Conservation (phyloP, 2,888 invertebrate species). For the Eristalis arbustorum region DNA sequence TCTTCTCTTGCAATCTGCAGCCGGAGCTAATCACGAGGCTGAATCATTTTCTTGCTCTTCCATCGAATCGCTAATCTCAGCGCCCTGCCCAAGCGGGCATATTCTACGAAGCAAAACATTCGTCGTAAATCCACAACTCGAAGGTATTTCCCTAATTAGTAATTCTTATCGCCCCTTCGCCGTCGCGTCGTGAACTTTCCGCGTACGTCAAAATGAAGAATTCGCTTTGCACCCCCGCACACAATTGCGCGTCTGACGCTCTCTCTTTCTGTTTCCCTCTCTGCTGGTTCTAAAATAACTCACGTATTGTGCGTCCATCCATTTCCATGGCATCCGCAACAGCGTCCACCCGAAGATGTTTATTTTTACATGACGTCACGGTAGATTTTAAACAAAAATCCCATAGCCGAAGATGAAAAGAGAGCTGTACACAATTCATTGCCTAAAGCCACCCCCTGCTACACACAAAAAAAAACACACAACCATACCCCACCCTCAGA, state of each 20-base stretch:
- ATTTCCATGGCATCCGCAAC: not conserved
- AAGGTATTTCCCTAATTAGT: not conserved
- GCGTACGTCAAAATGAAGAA: not conserved
- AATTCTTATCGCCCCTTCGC: not conserved
- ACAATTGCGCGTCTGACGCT: not conserved
- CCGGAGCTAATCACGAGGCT: no score
- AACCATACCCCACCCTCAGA: conserved; percentile 6
- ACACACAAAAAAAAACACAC: not conserved
- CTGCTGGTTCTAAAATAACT: not conserved
- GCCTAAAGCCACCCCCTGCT: conserved; percentile 52
- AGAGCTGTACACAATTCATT: conserved; percentile 1
- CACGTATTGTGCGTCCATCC: not conserved
- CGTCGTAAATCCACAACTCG: not conserved
- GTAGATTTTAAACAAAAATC: conserved; percentile 6
- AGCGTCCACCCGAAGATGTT: conserved; percentile 1
- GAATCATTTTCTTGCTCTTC: not conserved
- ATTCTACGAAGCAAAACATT: not conserved
- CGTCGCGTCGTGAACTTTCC: not conserved
- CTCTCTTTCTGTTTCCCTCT: not conserved
- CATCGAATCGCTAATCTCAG: not conserved
- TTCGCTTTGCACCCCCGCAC: not conserved
- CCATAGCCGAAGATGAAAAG: not conserved
- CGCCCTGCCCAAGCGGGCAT: no score
- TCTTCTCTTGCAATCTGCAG: no score
- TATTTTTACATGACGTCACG: conserved; percentile 45